Base-by-base conservation (phyloP, 1,140 invertebrate genomes). In the Sweltsa coloradensis region DNA sequence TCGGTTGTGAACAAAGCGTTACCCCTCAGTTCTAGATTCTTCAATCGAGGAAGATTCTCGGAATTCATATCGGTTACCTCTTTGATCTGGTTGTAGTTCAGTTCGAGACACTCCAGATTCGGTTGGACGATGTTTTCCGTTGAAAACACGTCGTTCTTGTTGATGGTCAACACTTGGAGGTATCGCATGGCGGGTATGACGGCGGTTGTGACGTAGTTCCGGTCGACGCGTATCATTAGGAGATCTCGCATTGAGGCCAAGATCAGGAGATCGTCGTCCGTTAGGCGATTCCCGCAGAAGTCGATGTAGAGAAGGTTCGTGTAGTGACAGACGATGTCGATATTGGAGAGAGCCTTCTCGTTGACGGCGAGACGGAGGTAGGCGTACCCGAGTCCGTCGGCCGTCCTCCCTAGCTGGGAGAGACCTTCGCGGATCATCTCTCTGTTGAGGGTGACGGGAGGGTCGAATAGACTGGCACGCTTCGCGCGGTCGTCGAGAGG, bases 251-350 rank as follows among this genome's bases (percentile, higher is more conserved):
- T 57, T 26, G 63, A 56, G 0, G 63, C 58, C 6, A 73, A 45
- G 5, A 60, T 60, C 60, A 73, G 66, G 9, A 75, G 46, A 14
- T 60, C 62, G 0, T 66, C 55, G 19, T 66, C 46, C n/a, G 58
- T 65, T 14, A 75, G 56, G 19, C 57, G 59, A 52, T 75, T 75
- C 9, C 67, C 62, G 13, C 69, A 71, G 3, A 75, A 59, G 47
- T 75, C 67, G 0, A 75, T 55, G 41, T 70, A 75, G 47, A 71
- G 64, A 11, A 75, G 55, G 50, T 75, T 66, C 47, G 67, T 66
- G 48, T 70, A 75, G 25, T 58, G 53, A 34, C 60, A 54, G 26
- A 75, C 60, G 2, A 65, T 63, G 0, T 56, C 55, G 23, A 75
- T 62, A 22, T 72, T 59, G 2, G 69, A 72, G 29, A 75, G 51